Evolutionary conservation across 2,888 invertebrate species (phyloP).

Genomic region (Acrocyrtus sp.): DNA sequence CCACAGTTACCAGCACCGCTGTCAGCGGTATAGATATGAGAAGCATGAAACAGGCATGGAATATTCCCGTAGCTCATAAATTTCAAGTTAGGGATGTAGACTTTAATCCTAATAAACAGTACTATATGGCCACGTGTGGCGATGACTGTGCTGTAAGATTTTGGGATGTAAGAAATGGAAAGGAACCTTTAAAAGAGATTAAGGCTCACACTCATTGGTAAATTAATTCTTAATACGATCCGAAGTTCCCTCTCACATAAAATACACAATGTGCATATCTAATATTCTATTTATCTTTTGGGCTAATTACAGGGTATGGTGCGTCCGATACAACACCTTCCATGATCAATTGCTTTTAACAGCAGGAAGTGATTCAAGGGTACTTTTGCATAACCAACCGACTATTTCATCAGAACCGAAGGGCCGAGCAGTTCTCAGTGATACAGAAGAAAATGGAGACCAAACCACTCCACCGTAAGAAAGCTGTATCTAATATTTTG

Average conservation of each 20-base stretch:
- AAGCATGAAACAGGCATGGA: constrained; percentile 80
- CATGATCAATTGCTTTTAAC: constrained; percentile 96
- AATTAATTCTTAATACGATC: constrained; percentile 40
- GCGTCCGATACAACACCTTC: constrained; percentile 93
- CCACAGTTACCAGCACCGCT: constrained; percentile 85
- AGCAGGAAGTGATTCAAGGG: constrained; percentile 94
- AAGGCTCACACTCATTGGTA: constrained; percentile 90
- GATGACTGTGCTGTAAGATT: constrained; percentile 96
- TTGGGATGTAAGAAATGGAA: constrained; percentile 92
- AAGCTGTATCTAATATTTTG: constrained; percentile 67
- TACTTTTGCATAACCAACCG: constrained; percentile 86
- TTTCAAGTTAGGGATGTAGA: constrained; percentile 80
- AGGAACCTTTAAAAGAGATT: constrained; percentile 80
- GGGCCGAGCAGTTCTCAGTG: constrained; percentile 69
- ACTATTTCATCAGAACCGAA: constrained; percentile 87
- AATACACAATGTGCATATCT: too few relatives aligned
- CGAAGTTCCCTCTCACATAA: constrained; percentile 3
- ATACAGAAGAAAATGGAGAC: constrained; percentile 66
- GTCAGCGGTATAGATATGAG: constrained; percentile 90
- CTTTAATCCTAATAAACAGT: constrained; percentile 98
- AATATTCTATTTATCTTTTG: background rate
- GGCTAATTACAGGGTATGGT: constrained; percentile 79
- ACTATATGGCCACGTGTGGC: constrained; percentile 91
- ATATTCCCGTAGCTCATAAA: constrained; percentile 83
- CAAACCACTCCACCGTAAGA: constrained; percentile 65